Evolutionary conservation across 1,140 invertebrate species (phyloP).

Genomic region (Heliothis subflexa): DNA sequence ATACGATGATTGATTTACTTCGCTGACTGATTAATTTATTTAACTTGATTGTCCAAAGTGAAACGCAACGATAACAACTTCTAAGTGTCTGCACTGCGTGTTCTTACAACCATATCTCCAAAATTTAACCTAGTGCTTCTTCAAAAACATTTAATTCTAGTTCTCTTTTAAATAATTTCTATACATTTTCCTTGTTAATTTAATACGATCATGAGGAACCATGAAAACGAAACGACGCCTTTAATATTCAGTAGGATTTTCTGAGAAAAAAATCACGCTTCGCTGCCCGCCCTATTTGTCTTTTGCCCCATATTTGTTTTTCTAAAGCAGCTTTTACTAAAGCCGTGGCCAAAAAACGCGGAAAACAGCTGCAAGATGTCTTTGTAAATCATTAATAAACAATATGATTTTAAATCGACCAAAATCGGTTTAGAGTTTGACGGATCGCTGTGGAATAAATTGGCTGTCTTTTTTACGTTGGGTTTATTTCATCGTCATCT

Average conservation of each 20-base stretch:
- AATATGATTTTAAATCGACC: constrained; percentile 53
- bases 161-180: background rate
- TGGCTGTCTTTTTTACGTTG: background rate
- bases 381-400: constrained; percentile 62
- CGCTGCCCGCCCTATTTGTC: constrained; percentile 69
- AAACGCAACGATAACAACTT: no score
- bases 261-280: constrained; percentile 63
- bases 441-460: constrained; percentile 7
- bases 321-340: constrained; percentile 67
- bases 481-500: no score
- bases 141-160: no score
- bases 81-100: no score
- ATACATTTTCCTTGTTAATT: constrained; percentile 39
- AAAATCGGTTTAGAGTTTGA: constrained; percentile 23
- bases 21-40: no score
- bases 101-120: no score
- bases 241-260: constrained; percentile 74
- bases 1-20: no score
- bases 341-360: constrained; percentile 59
- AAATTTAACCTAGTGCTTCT: no score
- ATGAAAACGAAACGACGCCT: constrained; percentile 55
- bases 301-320: constrained; percentile 71
- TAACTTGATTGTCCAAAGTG: no score
- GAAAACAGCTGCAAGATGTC: constrained; percentile 48
- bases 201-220: constrained; percentile 56